Evolutionary conservation across 2,113 vertebrate species (phyloP), one percentile per base, ranked within the genome.

Genomic region (Guaruba guarouba): DNA sequence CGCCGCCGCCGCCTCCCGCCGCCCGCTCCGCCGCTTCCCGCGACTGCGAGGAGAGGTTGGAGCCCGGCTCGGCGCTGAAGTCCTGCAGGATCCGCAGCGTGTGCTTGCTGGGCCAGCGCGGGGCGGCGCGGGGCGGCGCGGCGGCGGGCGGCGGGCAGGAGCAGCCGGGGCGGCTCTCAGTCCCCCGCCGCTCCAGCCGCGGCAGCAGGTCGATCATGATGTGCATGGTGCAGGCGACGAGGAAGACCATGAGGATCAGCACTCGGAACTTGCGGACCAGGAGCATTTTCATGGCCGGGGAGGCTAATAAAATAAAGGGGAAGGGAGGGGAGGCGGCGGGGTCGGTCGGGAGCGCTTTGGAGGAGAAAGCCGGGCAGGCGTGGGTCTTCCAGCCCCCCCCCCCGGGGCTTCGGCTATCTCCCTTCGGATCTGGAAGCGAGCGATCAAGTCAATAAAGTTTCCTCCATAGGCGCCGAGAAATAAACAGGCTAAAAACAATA

Each of bases 151-250:
- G 98, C 8, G 98, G 97, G 95, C 99, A 99, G 31, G 98, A 98
- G 95, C 99, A 99, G 46, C 96, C 97, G 43, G 86, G 73, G 22
- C 91, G 89, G 78, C 97, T 96, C 44, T 82, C 59, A 88, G 92
- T 74, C 11, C 98, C 96, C 9, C 98, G 98, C 66, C 97, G 93
- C 97, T 99, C 99, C 98, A 99, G 98, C 96, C 98, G 98, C 8
- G 99, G 99, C 86, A 99, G 95, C 97, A 99, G 96, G 97, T 99
- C 99, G 61, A 99, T 98, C 98, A 98, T 98, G 64, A 99, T 99
- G 97, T 99, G 99, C 98, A 99, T 98, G 25, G 99, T 99, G 97
- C 99, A 99, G 14, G 99, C 99, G 54, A 99, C 95, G 46, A 99
- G 97, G 91, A 99, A 99, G 85, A 99, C 99, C 98, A 98, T 98